phyloP scores from a whole-genome alignment of 2,888 invertebrate species.

The Norana najaformis region DNA sequence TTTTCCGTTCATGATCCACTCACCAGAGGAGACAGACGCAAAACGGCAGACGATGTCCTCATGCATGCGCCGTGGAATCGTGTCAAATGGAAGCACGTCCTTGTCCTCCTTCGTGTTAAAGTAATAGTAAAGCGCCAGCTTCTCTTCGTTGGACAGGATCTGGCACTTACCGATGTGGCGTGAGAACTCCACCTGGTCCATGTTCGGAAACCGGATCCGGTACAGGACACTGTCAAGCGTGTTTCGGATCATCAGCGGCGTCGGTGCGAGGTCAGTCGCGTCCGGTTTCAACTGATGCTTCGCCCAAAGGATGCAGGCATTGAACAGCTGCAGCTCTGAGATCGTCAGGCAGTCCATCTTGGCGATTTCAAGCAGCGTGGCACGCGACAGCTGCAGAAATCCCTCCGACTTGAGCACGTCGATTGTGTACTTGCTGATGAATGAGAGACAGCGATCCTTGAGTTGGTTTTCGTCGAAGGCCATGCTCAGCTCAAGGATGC shows the following conservation, averaged over 20 bases:
- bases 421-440: constrained; percentile 34
- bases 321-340: background rate
- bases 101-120: background rate
- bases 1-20: too few relatives aligned
- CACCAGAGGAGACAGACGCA: too few relatives aligned
- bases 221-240: background rate
- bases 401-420: constrained; percentile 27
- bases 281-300: background rate
- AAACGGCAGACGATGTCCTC: too few relatives aligned
- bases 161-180: background rate
- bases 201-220: background rate
- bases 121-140: constrained; percentile 22
- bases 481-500: constrained; percentile 33
- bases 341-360: background rate
- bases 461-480: constrained; percentile 33
- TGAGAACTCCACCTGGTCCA: constrained; percentile 2
- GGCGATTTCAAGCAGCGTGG: background rate
- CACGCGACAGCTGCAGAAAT: background rate
- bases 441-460: constrained; percentile 29
- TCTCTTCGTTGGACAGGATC: background rate
- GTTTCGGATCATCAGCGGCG: background rate
- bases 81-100: background rate
- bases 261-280: background rate
- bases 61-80: too few relatives aligned
- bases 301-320: background rate